These are phyloP conservation scores for Drosophila melanica DNA, from an alignment of 1,140 invertebrate genomes.

Conservation along the genomic window DNA sequence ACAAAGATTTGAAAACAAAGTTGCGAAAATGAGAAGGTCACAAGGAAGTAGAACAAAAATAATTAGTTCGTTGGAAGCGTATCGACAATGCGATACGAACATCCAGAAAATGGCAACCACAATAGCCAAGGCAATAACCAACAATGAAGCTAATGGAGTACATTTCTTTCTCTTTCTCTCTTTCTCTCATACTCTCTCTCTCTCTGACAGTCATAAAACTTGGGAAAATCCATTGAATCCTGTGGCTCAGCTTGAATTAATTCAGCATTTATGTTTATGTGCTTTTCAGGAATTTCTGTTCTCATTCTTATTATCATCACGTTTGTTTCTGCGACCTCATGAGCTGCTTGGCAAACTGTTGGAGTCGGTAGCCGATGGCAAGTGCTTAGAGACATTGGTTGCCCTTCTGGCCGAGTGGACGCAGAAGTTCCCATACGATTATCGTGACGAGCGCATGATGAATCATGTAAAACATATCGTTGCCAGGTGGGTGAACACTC, in stretches of 20 bases:
- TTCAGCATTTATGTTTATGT: slow-evolving; percentile 26
- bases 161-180: background rate
- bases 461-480: slow-evolving; percentile 85
- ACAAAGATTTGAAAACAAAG: background rate
- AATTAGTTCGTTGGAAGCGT: slow-evolving; percentile 7
- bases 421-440: slow-evolving; percentile 87
- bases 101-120: background rate
- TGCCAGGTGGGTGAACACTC: slow-evolving; percentile 68
- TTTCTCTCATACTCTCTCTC: too few species aligned
- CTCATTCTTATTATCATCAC: slow-evolving; percentile 83
- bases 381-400: slow-evolving; percentile 80
- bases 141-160: slow-evolving; percentile 29
- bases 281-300: slow-evolving; percentile 82
- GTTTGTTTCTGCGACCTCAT: slow-evolving; percentile 82
- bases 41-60: slow-evolving; percentile 3
- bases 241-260: slow-evolving; percentile 13
- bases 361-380: slow-evolving; percentile 74
- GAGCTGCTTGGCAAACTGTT: slow-evolving; percentile 81
- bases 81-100: background rate
- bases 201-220: background rate
- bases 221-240: too few species aligned
- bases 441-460: slow-evolving; percentile 87
- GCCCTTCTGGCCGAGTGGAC: slow-evolving; percentile 83
- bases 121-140: background rate
- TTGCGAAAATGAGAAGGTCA: background rate